Evolutionary conservation across 2,797 vertebrate species (phyloP), one percentile per base, ranked within the genome.

Genomic region (Eidolon dupreanum): DNA sequence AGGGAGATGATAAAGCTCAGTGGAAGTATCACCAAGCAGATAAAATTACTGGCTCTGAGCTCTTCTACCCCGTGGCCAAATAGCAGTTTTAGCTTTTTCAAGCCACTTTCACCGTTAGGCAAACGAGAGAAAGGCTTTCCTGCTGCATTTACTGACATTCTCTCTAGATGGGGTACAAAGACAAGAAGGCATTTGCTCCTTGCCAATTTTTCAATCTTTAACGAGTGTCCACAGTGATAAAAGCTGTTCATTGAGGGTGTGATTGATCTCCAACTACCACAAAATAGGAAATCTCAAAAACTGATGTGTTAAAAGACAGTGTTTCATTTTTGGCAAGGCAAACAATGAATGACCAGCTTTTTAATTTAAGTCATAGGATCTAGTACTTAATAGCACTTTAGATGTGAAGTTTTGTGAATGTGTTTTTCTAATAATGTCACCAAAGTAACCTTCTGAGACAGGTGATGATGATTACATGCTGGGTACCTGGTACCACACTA

Each of bases 241-340:
- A 77, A 77, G 20, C 13, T 93, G n/a, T 95, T 91, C 38, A 65
- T 31, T 43, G 70, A 74, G 68, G 33, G 36, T 28, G 17, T 59
- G 53, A 63, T 65, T 82, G 43, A 66, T 51, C 26, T 38, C 55
- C 41, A 81, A 10, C 57, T 43, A 38, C 66, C 59, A 88, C 71
- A 19, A n/a, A 77, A 70, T 11, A 68, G 16, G 10, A 68, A 61
- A 51, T 87, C 53, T 95, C 41, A 81, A 87, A 97, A 88, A 70
- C 24, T 4, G 41, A 81, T 41, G 5, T 63, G 19, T 81, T 93
- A 92, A 68, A 88, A 81, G 41, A 49, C 46, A 93, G 1, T 55
- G 55, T 65, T 86, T 92, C 63, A 38, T 24, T 88, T 95, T 59
- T 22, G 19, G 3, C 36, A 90, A 88, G 13, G 73, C 68, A 75